Evolutionary conservation across 2,888 invertebrate genomes (phyloP).

Genomic region (Imbricaverruca yamaguchii): DNA sequence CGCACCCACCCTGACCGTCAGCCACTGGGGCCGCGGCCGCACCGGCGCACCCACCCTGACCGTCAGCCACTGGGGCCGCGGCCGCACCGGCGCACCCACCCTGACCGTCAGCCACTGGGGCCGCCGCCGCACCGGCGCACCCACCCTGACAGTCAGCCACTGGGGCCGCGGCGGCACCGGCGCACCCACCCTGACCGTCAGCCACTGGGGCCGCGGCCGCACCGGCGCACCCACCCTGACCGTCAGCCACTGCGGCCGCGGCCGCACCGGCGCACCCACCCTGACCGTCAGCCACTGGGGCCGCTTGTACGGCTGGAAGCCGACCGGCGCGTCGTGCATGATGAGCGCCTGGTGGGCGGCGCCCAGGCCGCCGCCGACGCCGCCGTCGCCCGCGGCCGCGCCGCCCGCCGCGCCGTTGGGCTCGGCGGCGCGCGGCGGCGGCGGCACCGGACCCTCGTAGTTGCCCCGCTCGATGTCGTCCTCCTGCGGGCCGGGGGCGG

Average conservation of each 20-base stretch:
- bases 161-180: conserved; percentile 27
- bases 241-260: conserved; percentile 61
- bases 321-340: conserved; percentile 65
- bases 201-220: conserved; percentile 61
- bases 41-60: conserved; percentile 38
- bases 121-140: too few species aligned
- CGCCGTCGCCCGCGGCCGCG: conserved; percentile 34
- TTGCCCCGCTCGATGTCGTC: conserved; percentile 22
- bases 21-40: conserved; percentile 61
- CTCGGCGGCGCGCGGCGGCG: conserved; percentile 27
- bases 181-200: conserved; percentile 48
- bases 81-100: too few species aligned
- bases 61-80: conserved; percentile 73
- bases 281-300: conserved; percentile 68
- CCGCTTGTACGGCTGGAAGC: conserved; percentile 81
- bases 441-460: conserved; percentile 27
- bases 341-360: conserved; percentile 84
- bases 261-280: conserved; percentile 31
- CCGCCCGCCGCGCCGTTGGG: conserved; percentile 24
- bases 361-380: conserved; percentile 49
- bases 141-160: too few species aligned
- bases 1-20: conserved; percentile 48
- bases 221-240: conserved; percentile 38
- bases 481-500: not conserved
- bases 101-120: too few species aligned